These are phyloP conservation scores for Monopterus albus DNA, from an alignment of 2,113 vertebrate genomes.

Conservation along the genomic window DNA sequence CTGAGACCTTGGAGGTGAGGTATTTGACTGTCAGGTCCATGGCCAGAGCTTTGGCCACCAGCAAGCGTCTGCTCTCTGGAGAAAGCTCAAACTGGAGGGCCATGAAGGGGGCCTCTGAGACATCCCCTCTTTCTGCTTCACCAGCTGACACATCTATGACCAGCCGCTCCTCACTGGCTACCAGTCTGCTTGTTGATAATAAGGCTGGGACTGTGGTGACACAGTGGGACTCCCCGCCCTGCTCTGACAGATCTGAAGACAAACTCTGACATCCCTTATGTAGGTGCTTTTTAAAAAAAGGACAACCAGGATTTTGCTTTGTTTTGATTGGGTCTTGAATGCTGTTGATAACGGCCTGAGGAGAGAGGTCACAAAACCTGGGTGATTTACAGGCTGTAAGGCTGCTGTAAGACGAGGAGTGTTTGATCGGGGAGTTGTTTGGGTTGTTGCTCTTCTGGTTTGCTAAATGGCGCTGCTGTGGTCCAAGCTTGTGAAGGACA, in stretches of 20 bases:
- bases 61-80: conserved; percentile 83
- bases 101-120: conserved; percentile 69
- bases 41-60: conserved; percentile 90
- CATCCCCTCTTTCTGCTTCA: conserved; percentile 42
- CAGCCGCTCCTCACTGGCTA: neutral
- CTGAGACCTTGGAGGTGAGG: conserved; percentile 83
- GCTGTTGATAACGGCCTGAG: conserved; percentile 58
- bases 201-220: conserved; percentile 9
- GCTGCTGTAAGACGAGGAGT: conserved; percentile 75
- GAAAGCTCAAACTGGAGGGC: conserved; percentile 83
- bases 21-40: conserved; percentile 83
- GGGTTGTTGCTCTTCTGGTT: conserved; percentile 74
- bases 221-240: conserved; percentile 44
- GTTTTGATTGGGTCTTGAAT: conserved; percentile 69
- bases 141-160: conserved; percentile 19
- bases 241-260: conserved; percentile 79
- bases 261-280: conserved; percentile 83
- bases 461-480: conserved; percentile 60
- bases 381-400: conserved; percentile 42
- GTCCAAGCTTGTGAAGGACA: conserved; percentile 83
- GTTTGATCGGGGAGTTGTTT: conserved; percentile 58
- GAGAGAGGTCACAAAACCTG: conserved; percentile 6
- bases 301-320: conserved; percentile 55
- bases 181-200: conserved; percentile 6
- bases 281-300: conserved; percentile 59